Evolutionary conservation across 1,140 invertebrate species (phyloP), one percentile per base, ranked within the genome.

Genomic region (Microplitis demolitor): DNA sequence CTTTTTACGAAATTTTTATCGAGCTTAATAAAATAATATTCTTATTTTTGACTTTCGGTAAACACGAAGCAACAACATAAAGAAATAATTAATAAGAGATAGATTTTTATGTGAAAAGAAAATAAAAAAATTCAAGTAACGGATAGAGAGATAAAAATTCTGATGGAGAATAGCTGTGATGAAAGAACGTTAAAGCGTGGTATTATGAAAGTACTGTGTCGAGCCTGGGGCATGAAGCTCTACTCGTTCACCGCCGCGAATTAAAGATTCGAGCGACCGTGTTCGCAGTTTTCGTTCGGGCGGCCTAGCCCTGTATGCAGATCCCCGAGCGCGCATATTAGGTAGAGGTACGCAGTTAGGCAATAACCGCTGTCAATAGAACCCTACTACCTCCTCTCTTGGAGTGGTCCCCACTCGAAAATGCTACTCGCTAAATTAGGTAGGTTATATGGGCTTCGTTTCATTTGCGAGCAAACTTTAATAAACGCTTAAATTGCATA

Each of bases 381-480:
- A 74, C 72, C 69, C 68, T 66, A 45, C 39, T 45, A 61, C 54
- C 71, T 66, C 71, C 61, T 60, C 72, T 73, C 66, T 74, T 76
- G 75, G 72, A 76, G 75, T 76, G 72, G 75, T 72, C 64, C 72
- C 75, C 75, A 87, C 85, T 87, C 82, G 84, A 87, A 87, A 87
- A 86, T 83, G 84, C 86, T 87, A 87, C 86, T 87, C 85, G 85
- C 86, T 86, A 87, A 87, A 87, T 87, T 87, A 87, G 86, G 86
- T 87, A 86, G 86, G 86, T 87, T 87, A 87, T 87, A 87, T 87
- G 85, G 86, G 85, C 82, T 87, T 87, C 86, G 85, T 87, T 87
- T 87, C 86, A 87, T 87, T 87, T 85, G 86, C 86, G 85, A 87
- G 86, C 86, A 87, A 87, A 87, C 86, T 87, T 87, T 87, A 87